phyloP scores from a whole-genome alignment of 2,888 invertebrate species.

The Auanema sp. region DNA sequence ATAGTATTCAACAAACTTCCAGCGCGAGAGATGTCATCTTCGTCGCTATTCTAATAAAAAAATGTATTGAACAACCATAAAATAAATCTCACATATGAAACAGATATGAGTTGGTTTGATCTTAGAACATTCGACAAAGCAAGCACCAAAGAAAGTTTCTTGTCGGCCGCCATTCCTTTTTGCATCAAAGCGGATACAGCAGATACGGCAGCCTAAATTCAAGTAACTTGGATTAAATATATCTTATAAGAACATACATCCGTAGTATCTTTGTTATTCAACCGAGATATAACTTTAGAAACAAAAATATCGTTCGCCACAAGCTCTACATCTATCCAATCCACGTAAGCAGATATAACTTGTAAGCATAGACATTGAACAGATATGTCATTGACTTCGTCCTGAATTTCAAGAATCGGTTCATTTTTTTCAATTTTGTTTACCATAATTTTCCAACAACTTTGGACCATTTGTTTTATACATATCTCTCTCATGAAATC shows the following conservation, averaged over 20 bases:
- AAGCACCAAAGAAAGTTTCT: conserved; percentile 67
- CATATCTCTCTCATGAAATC: conserved; percentile 70
- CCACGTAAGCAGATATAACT: conserved; percentile 69
- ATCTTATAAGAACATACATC: conserved; percentile 26
- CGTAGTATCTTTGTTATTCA: conserved; percentile 30
- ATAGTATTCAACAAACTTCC: conserved; percentile 38
- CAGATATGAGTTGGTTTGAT: conserved; percentile 29
- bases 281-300: conserved; percentile 65
- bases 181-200: conserved; percentile 69
- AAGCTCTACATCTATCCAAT: conserved; percentile 71
- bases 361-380: conserved; percentile 66
- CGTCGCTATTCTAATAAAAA: conserved; percentile 32
- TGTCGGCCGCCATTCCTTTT: conserved; percentile 71
- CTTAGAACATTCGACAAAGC: conserved; percentile 28
- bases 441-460: conserved; percentile 70
- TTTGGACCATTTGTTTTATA: conserved; percentile 69
- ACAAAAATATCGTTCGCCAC: conserved; percentile 71
- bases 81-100: conserved; percentile 28
- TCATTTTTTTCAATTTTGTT: conserved; percentile 49
- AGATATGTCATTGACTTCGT: conserved; percentile 15
- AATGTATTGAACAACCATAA: not conserved
- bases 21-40: conserved; percentile 37
- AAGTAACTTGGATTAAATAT: not conserved
- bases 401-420: conserved; percentile 13
- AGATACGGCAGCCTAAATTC: conserved; percentile 66